Percentiles rank a stretch among this genome's conserved stretches.
These are phyloP conservation scores for Xylocampa areola DNA, from an alignment of 2,888 invertebrate species.

Conservation along the genomic window DNA sequence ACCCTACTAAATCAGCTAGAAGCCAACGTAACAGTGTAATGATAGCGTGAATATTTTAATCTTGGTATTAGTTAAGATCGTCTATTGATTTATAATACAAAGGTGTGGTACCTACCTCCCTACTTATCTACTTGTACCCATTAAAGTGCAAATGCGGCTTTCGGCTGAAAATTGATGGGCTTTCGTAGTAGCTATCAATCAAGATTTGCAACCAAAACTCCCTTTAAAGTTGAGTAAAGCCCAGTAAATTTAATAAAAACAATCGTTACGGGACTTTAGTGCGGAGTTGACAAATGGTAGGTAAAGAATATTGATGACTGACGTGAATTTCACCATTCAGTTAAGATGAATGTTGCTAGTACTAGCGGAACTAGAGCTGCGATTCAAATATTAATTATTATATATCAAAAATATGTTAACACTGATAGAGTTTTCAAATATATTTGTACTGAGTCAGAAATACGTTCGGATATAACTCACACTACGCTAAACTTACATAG, in stretches of 20 bases:
- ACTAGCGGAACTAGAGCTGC: not conserved
- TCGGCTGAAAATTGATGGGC: conserved; percentile 78
- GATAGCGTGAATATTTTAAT: conserved; percentile 47
- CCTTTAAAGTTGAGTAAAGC: conserved; percentile 74
- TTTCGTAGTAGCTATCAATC: conserved; percentile 82
- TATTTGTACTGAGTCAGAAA: conserved; percentile 36
- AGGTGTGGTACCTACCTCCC: too few relatives aligned
- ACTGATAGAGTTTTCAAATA: conserved; percentile 36
- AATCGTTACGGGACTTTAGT: conserved; percentile 56
- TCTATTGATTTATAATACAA: conserved; percentile 55
- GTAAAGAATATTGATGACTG: conserved; percentile 35
- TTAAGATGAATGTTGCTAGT: conserved; percentile 18
- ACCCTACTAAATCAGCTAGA: conserved; percentile 44
- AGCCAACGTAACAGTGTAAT: conserved; percentile 30
- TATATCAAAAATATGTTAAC: conserved; percentile 31
- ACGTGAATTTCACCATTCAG: conserved; percentile 17
- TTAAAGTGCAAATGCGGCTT: conserved; percentile 79
- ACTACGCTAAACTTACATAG: conserved; percentile 48
- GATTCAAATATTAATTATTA: conserved; percentile 5
- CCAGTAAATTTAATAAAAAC: conserved; percentile 82
- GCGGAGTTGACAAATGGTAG: conserved; percentile 40
- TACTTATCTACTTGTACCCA: conserved; percentile 60
- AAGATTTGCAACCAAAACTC: conserved; percentile 81
- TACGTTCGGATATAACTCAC: conserved; percentile 45
- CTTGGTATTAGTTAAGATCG: conserved; percentile 26